Percentiles rank a stretch among this genome's conserved stretches.
These are phyloP conservation scores for Potamarius usumacintae DNA, from an alignment of 2,113 vertebrate genomes.

Conservation along the genomic window DNA sequence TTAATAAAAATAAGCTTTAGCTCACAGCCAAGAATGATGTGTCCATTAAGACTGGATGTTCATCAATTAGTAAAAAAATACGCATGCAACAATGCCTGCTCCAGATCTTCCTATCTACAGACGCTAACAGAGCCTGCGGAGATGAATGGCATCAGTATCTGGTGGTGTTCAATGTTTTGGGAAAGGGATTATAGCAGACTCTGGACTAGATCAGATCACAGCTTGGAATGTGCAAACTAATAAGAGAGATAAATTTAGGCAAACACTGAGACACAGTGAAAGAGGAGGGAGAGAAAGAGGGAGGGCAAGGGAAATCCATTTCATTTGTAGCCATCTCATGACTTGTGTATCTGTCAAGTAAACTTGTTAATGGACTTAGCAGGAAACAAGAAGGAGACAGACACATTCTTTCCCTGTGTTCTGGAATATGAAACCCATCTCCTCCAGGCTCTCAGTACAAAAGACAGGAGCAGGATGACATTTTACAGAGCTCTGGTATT, in stretches of 20 bases:
- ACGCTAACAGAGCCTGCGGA: constrained; percentile 13
- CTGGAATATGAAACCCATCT: constrained; percentile 36
- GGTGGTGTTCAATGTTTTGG: constrained; percentile 44
- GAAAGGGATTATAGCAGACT: constrained; percentile 44
- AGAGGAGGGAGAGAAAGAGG: constrained; percentile 45
- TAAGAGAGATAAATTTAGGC: constrained; percentile 54
- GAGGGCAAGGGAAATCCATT: constrained; percentile 55
- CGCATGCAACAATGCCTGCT: constrained; percentile 22
- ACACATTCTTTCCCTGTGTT: constrained; percentile 13
- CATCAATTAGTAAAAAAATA: constrained; percentile 54
- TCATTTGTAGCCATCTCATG: constrained; percentile 67
- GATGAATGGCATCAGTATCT: constrained; percentile 31
- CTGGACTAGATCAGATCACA: constrained; percentile 44
- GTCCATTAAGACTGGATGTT: constrained; percentile 34
- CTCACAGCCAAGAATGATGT: constrained; percentile 23
- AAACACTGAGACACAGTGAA: background rate
- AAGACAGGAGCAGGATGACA: constrained; percentile 17
- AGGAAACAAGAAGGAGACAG: constrained; percentile 16
- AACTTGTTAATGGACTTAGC: constrained; percentile 48
- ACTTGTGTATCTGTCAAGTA: constrained; percentile 54
- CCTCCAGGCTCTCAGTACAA: constrained; percentile 17
- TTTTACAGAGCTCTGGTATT: constrained; percentile 20
- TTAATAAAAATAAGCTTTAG: constrained; percentile 54
- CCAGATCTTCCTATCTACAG: constrained; percentile 34
- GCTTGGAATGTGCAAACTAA: constrained; percentile 42